These are phyloP conservation scores for Myripristis jacobus DNA, from an alignment of 2,797 vertebrate species.

Conservation along the genomic window DNA sequence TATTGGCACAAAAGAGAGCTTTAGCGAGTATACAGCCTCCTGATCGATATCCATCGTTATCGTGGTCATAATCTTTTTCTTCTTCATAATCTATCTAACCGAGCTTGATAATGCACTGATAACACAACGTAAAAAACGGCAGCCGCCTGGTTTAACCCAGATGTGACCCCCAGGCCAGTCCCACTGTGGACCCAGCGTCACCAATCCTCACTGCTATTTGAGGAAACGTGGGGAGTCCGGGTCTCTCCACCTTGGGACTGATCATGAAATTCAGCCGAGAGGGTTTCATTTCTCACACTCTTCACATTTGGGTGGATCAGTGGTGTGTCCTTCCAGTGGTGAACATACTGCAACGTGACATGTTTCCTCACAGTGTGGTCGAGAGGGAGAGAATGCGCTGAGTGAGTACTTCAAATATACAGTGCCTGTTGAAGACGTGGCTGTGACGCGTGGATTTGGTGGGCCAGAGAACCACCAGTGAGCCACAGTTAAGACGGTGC, in stretches of 20 bases:
- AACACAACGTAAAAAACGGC: background rate
- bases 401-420: background rate
- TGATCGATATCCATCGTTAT: background rate
- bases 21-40: constrained; percentile 12
- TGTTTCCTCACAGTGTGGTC: constrained; percentile 33
- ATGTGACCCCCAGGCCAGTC: background rate
- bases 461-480: constrained; percentile 1
- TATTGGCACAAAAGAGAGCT: constrained; percentile 52
- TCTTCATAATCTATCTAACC: background rate
- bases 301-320: constrained; percentile 13
- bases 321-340: constrained; percentile 59
- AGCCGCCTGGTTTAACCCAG: background rate
- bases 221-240: background rate
- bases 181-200: background rate
- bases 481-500: constrained; percentile 3
- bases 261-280: background rate
- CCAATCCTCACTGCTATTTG: background rate
- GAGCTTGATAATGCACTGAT: constrained; percentile 1
- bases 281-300: background rate
- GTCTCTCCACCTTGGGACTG: constrained; percentile 16
- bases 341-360: background rate
- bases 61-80: background rate
- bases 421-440: constrained; percentile 13
- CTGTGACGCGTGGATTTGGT: constrained; percentile 6
- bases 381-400: background rate